A percentile compares a stretch with the other conserved stretches of the same genome.
These are phyloP conservation scores for Grammomys dolichurus DNA, from an alignment of 2,113 vertebrate species.

Conservation along the genomic window DNA sequence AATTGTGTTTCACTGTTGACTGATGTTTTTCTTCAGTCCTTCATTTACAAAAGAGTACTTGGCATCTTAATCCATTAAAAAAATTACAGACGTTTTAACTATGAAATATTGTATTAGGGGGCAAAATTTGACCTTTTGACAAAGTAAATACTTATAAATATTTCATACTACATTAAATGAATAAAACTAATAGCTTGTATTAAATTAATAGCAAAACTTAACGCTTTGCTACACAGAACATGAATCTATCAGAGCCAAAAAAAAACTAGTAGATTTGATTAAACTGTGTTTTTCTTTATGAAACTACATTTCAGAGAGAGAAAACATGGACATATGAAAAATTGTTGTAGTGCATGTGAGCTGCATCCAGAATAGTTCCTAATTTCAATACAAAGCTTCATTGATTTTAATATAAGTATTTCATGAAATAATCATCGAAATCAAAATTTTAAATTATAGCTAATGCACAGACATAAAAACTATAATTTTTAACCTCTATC, in stretches of 20 bases:
- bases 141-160: slow-evolving; percentile 39
- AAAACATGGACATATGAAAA: slow-evolving; percentile 15
- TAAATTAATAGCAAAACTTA: slow-evolving; percentile 42
- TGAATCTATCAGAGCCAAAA: slow-evolving; percentile 6
- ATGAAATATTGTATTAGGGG: not conserved
- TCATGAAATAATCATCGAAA: slow-evolving; percentile 47
- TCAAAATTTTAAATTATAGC: slow-evolving; percentile 8
- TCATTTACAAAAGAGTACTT: slow-evolving; percentile 19
- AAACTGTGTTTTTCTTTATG: slow-evolving; percentile 25
- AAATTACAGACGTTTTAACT: not conserved
- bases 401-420: slow-evolving; percentile 35
- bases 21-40: not conserved
- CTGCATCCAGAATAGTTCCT: slow-evolving; percentile 26
- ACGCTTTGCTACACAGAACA: not conserved
- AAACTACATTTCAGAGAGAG: not conserved
- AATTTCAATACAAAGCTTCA: not conserved
- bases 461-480: not conserved
- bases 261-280: slow-evolving; percentile 15
- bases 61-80: slow-evolving; percentile 13
- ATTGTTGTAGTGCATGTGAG: not conserved
- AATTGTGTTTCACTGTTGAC: slow-evolving; percentile 22
- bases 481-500: slow-evolving; percentile 7
- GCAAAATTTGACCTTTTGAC: slow-evolving; percentile 26
- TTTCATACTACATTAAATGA: slow-evolving; percentile 35
- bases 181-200: slow-evolving; percentile 34